phyloP scores from a whole-genome alignment of 2,113 vertebrate genomes.

The Erythrolamprus reginae region DNA sequence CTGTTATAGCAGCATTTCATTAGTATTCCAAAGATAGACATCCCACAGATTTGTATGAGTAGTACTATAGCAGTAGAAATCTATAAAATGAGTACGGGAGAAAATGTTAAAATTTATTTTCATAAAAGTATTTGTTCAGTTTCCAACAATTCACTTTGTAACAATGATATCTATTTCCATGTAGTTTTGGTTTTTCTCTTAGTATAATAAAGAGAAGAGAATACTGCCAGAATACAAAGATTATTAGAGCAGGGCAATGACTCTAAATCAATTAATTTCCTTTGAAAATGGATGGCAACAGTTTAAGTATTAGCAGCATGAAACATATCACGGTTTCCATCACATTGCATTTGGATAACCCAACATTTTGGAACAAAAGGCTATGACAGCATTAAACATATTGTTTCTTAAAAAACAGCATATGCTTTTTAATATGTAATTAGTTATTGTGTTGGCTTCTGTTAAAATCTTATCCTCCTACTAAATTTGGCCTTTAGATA shows the following conservation, averaged over 20 bases:
- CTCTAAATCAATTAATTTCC: background rate
- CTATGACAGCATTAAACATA: background rate
- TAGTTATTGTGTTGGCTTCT: background rate
- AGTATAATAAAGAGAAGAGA: background rate
- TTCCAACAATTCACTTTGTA: background rate
- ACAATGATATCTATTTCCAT: background rate
- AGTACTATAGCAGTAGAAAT: background rate
- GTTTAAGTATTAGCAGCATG: constrained; percentile 2
- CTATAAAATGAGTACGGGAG: background rate
- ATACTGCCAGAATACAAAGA: background rate
- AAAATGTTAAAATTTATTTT: background rate
- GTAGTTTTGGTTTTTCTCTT: background rate
- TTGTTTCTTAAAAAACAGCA: constrained; percentile 7
- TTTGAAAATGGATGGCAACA: background rate
- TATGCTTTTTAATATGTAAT: constrained; percentile 20
- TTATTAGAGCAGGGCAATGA: background rate
- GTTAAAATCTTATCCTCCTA: constrained; percentile 1
- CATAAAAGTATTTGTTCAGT: background rate
- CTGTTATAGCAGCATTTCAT: too few relatives aligned
- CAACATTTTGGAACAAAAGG: constrained; percentile 35
- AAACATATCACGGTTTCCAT: constrained; percentile 9
- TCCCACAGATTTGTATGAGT: background rate
- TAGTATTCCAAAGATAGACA: background rate
- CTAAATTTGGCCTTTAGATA: background rate
- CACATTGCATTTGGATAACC: background rate